Base-by-base conservation (phyloP, 1,140 invertebrate species). In the Orussus abietinus region DNA sequence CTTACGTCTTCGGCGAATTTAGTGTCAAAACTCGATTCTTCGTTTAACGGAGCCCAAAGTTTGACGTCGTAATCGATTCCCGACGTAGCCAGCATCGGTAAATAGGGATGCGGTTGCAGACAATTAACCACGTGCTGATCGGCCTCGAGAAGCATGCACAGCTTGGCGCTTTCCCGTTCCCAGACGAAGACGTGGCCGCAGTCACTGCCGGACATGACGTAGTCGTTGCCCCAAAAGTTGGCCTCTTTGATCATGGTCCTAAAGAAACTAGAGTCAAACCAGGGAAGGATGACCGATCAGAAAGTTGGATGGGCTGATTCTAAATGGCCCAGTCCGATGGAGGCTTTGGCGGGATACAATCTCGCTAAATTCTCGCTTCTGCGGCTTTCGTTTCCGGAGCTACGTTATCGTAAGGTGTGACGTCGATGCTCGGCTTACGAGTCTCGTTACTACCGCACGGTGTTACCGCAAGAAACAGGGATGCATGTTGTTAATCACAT, bases 61-160 rank as follows among this genome's bases (percentile, higher is more conserved):
- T 94, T 94, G 5, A 93, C 78, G 61, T 93, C 87, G 66, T 93
- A 90, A 63, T 94, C 91, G 42, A 94, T 92, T 5, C 91, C 91
- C 45, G 89, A 92, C 5, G 89, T 87, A 0, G 89, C 89, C 4
- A 94, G 59, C 49, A 91, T 79, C 38, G 89, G 88, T 41, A 89
- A 69, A 45, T 74, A 81, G 0, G 90, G 89, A 73, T 94, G 90
- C 0, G 91, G 90, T 57, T 90, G 88, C 0, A 92, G 59, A 65
- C 88, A 90, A 68, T 92, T 92, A 17, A 92, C 89, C 0, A 93
- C 90, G 60, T 90, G 88, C 34, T 83, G 79, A 72, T 94, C 90
- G 3, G 85, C 91, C 61, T 90, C 81, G 18, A 92, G 63, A 0
- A 90, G 65, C 80, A 88, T 90, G n/a, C 83, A 80, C 13, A 89